phyloP scores from a whole-genome alignment of 2,797 vertebrate species.

The Thaleichthys pacificus region DNA sequence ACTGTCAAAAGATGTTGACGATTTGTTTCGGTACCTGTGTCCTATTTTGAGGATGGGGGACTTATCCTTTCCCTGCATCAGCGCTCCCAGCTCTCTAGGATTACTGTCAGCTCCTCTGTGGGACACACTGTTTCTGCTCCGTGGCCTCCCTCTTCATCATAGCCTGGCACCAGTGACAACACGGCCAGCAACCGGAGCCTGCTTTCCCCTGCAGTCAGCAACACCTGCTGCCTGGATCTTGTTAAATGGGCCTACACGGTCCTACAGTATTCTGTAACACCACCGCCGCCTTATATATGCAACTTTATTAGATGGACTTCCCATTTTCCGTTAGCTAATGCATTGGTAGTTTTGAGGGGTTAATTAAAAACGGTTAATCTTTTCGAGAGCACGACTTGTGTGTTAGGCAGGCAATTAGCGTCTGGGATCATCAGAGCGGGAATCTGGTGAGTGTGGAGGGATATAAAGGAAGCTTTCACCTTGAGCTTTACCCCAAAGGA shows the following conservation, averaged over 20 bases:
- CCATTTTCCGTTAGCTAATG: slow-evolving; percentile 3
- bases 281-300: background rate
- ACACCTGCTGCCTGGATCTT: slow-evolving; percentile 25
- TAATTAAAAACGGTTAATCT: slow-evolving; percentile 36
- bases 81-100: background rate
- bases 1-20: background rate
- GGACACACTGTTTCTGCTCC: slow-evolving; percentile 41
- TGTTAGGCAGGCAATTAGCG: slow-evolving; percentile 39
- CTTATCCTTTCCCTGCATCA: background rate
- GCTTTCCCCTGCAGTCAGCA: slow-evolving; percentile 19
- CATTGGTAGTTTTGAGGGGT: slow-evolving; percentile 28
- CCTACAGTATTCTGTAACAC: background rate
- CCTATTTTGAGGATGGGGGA: background rate
- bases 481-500: slow-evolving; percentile 48
- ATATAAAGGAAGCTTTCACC: slow-evolving; percentile 64
- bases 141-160: background rate
- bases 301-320: background rate
- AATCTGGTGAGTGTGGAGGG: slow-evolving; percentile 37
- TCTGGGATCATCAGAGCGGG: slow-evolving; percentile 36
- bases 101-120: slow-evolving; percentile 21
- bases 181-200: slow-evolving; percentile 9
- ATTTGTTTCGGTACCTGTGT: background rate
- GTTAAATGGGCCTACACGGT: background rate
- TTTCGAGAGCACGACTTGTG: slow-evolving; percentile 24
- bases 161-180: slow-evolving; percentile 22